phyloP scores from a whole-genome alignment of 2,888 invertebrate species.

The Cantharis flavilabris region DNA sequence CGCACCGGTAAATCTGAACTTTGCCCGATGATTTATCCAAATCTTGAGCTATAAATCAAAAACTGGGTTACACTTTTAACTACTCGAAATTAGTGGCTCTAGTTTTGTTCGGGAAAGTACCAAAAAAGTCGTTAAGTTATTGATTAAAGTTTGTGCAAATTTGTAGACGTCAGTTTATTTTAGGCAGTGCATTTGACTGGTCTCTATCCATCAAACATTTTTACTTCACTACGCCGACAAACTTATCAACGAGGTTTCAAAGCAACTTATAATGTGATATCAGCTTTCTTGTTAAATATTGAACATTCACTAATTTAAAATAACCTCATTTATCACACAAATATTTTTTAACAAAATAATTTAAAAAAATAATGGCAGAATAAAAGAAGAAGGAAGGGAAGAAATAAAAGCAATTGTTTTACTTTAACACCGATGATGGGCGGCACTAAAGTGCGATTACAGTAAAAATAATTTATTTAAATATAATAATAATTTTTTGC shows the following conservation, averaged over 20 bases:
- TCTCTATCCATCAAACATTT: conserved; percentile 14
- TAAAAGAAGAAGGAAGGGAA: no score
- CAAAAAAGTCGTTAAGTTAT: not conserved
- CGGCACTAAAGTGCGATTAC: no score
- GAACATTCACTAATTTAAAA: not conserved
- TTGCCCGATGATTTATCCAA: not conserved
- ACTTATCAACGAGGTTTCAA: conserved; percentile 16
- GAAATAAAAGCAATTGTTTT: no score
- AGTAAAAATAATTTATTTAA: no score
- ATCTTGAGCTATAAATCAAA: not conserved
- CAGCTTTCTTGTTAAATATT: not conserved
- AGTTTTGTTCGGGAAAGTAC: not conserved
- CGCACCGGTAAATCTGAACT: not conserved
- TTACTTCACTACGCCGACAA: conserved; percentile 8
- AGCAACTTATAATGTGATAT: conserved; percentile 3
- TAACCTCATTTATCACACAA: not conserved
- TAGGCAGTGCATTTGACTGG: conserved; percentile 6
- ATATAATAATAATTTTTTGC: no score
- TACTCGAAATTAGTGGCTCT: not conserved
- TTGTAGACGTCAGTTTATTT: conserved; percentile 2
- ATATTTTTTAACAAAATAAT: not conserved
- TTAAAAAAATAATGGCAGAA: not conserved
- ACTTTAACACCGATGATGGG: no score
- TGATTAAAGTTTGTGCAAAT: not conserved
- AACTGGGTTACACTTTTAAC: not conserved